Conservation (phyloP, 2,113 vertebrate species). For the Acrocephalus kingi region DNA sequence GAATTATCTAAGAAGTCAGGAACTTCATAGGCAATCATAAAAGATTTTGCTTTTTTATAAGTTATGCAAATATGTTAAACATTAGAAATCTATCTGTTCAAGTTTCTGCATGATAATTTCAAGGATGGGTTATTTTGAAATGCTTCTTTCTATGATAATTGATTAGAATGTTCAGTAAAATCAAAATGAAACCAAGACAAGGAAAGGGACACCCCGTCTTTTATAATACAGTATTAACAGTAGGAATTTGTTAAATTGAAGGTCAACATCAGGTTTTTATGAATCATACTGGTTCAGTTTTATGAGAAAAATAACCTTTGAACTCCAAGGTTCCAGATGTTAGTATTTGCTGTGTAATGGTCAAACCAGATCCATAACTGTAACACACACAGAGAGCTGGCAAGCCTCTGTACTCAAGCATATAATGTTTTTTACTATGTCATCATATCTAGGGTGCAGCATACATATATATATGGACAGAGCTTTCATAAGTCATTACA, state of each 20-base stretch:
- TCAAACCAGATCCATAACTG: constrained; percentile 65
- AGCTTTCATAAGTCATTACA: constrained; percentile 27
- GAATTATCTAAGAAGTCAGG: not conserved
- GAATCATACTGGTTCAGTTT: constrained; percentile 59
- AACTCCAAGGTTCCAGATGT: constrained; percentile 74
- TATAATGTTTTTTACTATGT: constrained; percentile 15
- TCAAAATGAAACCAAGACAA: constrained; percentile 47
- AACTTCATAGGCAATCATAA: not conserved
- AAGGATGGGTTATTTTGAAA: constrained; percentile 19
- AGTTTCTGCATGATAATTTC: not conserved
- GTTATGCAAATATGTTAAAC: not conserved
- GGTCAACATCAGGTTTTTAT: constrained; percentile 60
- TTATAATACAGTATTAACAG: constrained; percentile 34
- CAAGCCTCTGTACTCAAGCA: not conserved
- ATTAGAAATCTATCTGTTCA: not conserved
- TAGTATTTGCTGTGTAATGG: constrained; percentile 62
- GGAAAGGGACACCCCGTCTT: not conserved
- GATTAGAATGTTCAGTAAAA: constrained; percentile 30
- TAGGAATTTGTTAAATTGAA: constrained; percentile 42
- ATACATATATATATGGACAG: not conserved
- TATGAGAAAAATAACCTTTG: constrained; percentile 69
- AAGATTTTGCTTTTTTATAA: not conserved
- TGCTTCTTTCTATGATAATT: not conserved
- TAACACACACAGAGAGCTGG: constrained; percentile 30
- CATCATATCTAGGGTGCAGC: constrained; percentile 16